Percentiles rank a stretch among this genome's conserved stretches.
phyloP scores from a whole-genome alignment of 2,797 vertebrate species.

The Austrolebias charrua region DNA sequence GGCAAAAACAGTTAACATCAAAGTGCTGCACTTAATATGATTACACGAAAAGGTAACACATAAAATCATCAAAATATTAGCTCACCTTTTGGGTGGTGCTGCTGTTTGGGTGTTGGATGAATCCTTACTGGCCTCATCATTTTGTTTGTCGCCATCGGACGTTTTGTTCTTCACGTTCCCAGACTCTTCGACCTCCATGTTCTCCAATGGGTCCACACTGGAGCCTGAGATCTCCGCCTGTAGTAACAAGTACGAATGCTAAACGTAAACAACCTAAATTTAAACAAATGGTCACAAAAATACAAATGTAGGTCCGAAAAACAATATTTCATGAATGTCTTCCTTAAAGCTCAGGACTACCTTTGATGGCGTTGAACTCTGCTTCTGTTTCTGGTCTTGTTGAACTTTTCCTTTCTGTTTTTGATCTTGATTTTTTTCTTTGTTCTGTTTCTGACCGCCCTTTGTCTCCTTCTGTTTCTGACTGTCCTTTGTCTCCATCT shows the following conservation, averaged over 20 bases:
- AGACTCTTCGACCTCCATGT: slow-evolving; percentile 32
- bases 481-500: too few species aligned
- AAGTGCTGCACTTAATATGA: fast-evolving
- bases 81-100: slow-evolving; percentile 57
- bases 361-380: slow-evolving; percentile 3
- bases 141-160: slow-evolving; percentile 4
- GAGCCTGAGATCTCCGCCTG: slow-evolving; percentile 41
- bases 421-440: background rate
- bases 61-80: too few species aligned
- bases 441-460: background rate
- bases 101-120: background rate
- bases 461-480: background rate
- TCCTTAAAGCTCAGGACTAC: slow-evolving; percentile 42
- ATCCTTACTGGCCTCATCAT: background rate
- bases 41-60: background rate
- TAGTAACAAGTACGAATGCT: slow-evolving; percentile 9
- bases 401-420: slow-evolving; percentile 5
- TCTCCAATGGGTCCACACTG: slow-evolving; percentile 49
- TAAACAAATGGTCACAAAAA: background rate
- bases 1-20: background rate
- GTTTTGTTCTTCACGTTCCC: slow-evolving; percentile 2
- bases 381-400: slow-evolving; percentile 10
- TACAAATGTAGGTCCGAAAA: background rate
- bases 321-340: background rate
- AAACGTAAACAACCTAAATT: too few species aligned